Percentiles rank a stretch among this genome's conserved stretches.
Evolutionary conservation across 2,888 invertebrate genomes (phyloP).

Genomic region (Pelosia muscerda): DNA sequence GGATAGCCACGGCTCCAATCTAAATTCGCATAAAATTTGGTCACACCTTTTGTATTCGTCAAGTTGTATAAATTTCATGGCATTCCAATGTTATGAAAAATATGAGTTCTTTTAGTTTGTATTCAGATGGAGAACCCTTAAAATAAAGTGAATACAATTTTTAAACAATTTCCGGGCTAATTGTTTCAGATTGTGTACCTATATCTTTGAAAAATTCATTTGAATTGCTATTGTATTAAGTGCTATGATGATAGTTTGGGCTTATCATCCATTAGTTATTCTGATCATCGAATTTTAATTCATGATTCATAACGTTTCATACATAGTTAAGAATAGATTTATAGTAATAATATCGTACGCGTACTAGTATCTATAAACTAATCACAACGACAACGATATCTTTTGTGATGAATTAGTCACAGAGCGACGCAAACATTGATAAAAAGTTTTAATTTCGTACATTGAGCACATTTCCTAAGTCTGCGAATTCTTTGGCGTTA

Average conservation of each 20-base stretch:
- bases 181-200: background rate
- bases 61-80: background rate
- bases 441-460: slow-evolving; percentile 19
- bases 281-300: background rate
- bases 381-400: slow-evolving; percentile 20
- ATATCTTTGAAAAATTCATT: background rate
- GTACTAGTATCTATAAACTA: slow-evolving; percentile 18
- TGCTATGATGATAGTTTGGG: background rate
- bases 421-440: slow-evolving; percentile 14
- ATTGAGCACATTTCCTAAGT: background rate
- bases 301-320: background rate
- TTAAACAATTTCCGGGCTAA: background rate
- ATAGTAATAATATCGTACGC: slow-evolving; percentile 16
- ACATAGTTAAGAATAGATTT: slow-evolving; percentile 6
- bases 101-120: background rate
- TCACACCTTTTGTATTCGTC: background rate
- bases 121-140: background rate
- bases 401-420: slow-evolving; percentile 23
- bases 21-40: slow-evolving; percentile 7
- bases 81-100: slow-evolving; percentile 5
- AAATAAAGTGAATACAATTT: background rate
- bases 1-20: background rate
- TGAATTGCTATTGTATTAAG: background rate
- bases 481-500: background rate
- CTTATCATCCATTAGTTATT: background rate